Percentiles rank a stretch among this genome's conserved stretches.
Evolutionary conservation across 2,113 vertebrate genomes (phyloP).

Genomic region (Epinephelus fuscoguttatus): DNA sequence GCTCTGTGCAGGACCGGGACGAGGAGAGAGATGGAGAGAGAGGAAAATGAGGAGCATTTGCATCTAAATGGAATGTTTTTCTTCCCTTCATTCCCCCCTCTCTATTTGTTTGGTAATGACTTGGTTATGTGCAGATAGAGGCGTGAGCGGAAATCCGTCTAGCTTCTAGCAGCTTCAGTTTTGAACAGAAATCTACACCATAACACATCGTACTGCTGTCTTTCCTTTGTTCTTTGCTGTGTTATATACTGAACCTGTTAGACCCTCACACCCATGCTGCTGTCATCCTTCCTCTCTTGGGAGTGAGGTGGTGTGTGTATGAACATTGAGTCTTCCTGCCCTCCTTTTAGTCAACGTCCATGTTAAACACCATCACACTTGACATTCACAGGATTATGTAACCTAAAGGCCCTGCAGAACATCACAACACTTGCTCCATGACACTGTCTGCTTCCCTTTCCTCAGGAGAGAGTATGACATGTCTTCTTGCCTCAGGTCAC

Average conservation of each 20-base stretch:
- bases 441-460: neutral
- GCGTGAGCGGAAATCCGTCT: slow-evolving; percentile 31
- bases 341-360: neutral
- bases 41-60: slow-evolving; percentile 77
- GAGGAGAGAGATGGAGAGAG: slow-evolving; percentile 33
- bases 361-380: slow-evolving; percentile 45
- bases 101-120: slow-evolving; percentile 71
- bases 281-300: neutral
- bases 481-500: slow-evolving; percentile 45
- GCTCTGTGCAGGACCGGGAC: slow-evolving; percentile 31
- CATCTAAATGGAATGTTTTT: slow-evolving; percentile 83
- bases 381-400: slow-evolving; percentile 40
- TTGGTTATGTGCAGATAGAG: slow-evolving; percentile 61
- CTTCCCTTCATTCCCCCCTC: slow-evolving; percentile 46
- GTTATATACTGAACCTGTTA: slow-evolving; percentile 7
- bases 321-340: neutral
- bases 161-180: slow-evolving; percentile 9
- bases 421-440: neutral
- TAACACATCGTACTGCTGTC: slow-evolving; percentile 20
- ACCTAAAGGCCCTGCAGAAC: slow-evolving; percentile 23
- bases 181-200: slow-evolving; percentile 19
- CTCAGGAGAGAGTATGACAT: slow-evolving; percentile 19
- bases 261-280: neutral
- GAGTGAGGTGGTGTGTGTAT: neutral
- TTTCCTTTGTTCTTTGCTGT: slow-evolving; percentile 28